Conservation (phyloP, 2,113 vertebrate genomes). For the Dromas ardeola region DNA sequence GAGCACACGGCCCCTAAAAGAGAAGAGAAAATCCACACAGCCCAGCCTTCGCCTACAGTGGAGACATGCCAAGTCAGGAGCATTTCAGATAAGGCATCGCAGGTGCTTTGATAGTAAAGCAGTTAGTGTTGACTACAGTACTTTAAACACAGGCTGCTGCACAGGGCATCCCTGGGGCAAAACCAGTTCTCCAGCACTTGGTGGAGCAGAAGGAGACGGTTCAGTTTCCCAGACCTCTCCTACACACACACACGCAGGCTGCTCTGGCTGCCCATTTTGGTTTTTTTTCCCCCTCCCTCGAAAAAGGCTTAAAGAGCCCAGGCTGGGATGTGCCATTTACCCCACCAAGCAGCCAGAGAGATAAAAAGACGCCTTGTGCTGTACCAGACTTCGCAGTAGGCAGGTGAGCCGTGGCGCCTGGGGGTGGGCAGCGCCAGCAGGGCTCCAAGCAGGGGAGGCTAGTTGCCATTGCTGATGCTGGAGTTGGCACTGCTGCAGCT, state of each 20-base stretch:
- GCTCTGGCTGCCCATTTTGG: background rate
- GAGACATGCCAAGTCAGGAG: background rate
- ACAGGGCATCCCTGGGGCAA: background rate
- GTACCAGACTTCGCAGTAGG: slow-evolving; percentile 30
- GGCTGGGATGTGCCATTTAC: background rate
- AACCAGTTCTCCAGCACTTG: background rate
- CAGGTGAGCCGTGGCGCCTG: background rate
- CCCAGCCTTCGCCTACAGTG: background rate
- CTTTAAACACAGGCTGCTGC: slow-evolving; percentile 9
- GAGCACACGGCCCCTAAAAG: background rate
- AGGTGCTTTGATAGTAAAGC: slow-evolving; percentile 76
- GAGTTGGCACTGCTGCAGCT: slow-evolving; percentile 83
- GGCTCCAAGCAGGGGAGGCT: background rate
- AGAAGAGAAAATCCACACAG: background rate
- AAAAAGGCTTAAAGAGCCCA: slow-evolving; percentile 26
- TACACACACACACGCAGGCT: background rate
- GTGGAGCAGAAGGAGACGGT: background rate
- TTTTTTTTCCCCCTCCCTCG: background rate
- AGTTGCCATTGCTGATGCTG: slow-evolving; percentile 75
- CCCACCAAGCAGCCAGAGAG: slow-evolving; percentile 2
- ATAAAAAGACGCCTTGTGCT: slow-evolving; percentile 10
- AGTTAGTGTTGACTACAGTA: slow-evolving; percentile 56
- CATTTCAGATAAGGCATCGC: slow-evolving; percentile 77
- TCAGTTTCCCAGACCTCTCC: background rate
- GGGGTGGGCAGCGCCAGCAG: background rate